Evolutionary conservation across 2,888 invertebrate genomes (phyloP), one percentile per base, ranked within the genome.

Genomic region (Parthenolecanium corni): DNA sequence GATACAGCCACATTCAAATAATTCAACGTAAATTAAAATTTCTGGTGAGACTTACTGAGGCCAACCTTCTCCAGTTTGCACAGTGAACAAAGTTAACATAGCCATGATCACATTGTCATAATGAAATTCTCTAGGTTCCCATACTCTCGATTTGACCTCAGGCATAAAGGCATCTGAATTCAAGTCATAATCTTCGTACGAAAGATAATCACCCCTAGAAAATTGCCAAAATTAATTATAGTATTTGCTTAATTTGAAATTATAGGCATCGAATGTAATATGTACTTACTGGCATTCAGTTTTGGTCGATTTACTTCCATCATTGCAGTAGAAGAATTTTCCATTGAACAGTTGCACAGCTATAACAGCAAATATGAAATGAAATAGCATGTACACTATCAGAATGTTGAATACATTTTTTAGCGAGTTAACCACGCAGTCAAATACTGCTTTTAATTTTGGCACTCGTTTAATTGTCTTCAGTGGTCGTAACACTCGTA

Each of bases 391-490:
- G 78, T 97, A 98, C 81, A 98, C 97, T 77, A 98, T 96, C 79
- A 98, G 89, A 82, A 98, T 98, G 84, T 97, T 97, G 79, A 97
- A 94, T 79, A 98, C 98, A 79, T 98, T 98, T 83, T 97, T 97
- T 78, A 98, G 83, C 77, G 97, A 97, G 83, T 97, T 97, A 78
- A 98, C 96, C 76, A 98, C 95, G 83, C 98, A 98, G 82, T 98
- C 97, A 81, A 98, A 98, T 77, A 98, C 98, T 77, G 97, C 97
- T 86, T 97, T 92, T 76, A 98, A 82, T 81, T 98, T 98, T 75
- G 98, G 98, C 79, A 99, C 97, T 78, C 98, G 83, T 81, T 98
- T 98, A 80, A 99, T 99, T 77, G 98, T 99, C 82, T 99, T 99
- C 74, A 99, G 84, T 72, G 98, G 98, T 81, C 98, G 87, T 72